Conservation (phyloP, 2,113 vertebrate species). For the Lamprotornis superbus region DNA sequence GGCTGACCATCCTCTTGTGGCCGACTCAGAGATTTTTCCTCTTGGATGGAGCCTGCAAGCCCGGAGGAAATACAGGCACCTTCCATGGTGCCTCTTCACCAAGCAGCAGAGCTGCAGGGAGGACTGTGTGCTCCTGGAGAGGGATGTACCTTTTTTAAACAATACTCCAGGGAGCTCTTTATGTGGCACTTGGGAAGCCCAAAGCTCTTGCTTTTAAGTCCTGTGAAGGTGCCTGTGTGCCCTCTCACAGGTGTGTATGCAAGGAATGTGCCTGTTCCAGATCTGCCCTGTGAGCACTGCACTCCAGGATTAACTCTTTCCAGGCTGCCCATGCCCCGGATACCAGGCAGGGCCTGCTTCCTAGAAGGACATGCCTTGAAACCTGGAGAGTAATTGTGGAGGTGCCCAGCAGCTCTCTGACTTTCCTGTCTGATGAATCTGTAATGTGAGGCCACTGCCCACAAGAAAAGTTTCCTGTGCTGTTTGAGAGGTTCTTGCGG, state of each 20-base stretch:
- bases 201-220: background rate
- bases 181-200: background rate
- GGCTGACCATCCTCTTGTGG: background rate
- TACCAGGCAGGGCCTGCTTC: background rate
- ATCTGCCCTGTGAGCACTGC: background rate
- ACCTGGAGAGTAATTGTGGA: background rate
- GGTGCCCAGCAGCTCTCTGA: background rate
- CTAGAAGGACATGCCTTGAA: background rate
- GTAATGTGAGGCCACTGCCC: background rate
- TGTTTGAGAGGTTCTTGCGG: background rate
- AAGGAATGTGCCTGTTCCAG: conserved; percentile 17
- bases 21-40: background rate
- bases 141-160: background rate
- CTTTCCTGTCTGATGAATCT: background rate
- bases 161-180: background rate
- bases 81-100: background rate
- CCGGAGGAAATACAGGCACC: fast-evolving
- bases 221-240: background rate
- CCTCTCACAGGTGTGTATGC: conserved; percentile 24
- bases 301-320: background rate
- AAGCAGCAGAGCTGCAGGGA: background rate
- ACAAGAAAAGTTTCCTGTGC: background rate
- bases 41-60: background rate
- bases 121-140: background rate
- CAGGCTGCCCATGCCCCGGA: background rate